Evolutionary conservation across 2,797 vertebrate species (phyloP).

Genomic region (Denticeps clupeoides): DNA sequence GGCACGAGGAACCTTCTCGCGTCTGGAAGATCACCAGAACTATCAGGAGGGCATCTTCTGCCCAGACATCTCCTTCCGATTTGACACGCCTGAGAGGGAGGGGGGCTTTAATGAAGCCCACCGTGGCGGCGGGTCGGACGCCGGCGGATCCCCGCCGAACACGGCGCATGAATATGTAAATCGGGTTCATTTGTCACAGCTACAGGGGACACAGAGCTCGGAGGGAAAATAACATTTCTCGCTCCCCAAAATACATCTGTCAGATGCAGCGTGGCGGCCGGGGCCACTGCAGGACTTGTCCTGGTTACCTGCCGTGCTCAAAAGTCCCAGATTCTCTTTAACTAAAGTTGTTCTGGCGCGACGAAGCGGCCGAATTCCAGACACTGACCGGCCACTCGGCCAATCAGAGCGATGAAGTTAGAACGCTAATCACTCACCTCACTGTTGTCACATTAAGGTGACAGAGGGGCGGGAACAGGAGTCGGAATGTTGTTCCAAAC

Average conservation of each 20-base stretch:
- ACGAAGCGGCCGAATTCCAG: too few relatives aligned
- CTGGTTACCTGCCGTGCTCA: too few relatives aligned
- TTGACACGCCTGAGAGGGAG: conserved; percentile 10
- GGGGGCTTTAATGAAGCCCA: conserved; percentile 32
- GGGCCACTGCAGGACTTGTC: neutral
- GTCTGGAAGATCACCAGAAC: neutral
- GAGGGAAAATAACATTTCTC: conserved; percentile 52
- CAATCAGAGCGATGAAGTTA: too few relatives aligned
- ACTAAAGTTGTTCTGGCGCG: too few relatives aligned
- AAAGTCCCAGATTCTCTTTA: too few relatives aligned
- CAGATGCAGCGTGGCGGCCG: neutral
- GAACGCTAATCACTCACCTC: too few relatives aligned
- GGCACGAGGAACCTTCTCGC: too few relatives aligned
- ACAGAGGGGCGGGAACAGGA: too few relatives aligned
- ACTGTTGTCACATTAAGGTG: too few relatives aligned
- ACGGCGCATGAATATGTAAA: conserved; percentile 45
- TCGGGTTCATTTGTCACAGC: conserved; percentile 45
- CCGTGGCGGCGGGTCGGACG: conserved; percentile 27
- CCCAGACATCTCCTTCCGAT: conserved; percentile 7
- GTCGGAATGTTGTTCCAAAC: too few relatives aligned
- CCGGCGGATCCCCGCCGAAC: conserved; percentile 6
- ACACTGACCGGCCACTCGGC: too few relatives aligned
- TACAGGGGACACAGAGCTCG: conserved; percentile 38
- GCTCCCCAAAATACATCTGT: conserved; percentile 1
- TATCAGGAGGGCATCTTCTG: neutral